These are phyloP conservation scores for Nomada flava DNA, from an alignment of 2,888 invertebrate species.

Conservation along the genomic window DNA sequence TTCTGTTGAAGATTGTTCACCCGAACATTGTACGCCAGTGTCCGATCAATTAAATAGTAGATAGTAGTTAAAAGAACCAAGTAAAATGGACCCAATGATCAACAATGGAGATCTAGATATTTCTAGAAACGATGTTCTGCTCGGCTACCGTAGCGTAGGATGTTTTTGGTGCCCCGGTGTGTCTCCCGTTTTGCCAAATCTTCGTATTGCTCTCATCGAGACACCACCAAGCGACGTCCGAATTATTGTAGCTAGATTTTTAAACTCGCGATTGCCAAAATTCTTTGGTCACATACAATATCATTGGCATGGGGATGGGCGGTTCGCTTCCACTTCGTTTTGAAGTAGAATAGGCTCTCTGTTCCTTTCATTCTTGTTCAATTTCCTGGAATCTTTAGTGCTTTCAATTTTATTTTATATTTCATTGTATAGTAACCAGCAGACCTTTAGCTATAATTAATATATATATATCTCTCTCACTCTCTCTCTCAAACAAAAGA, in stretches of 20 bases:
- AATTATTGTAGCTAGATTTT: conserved; percentile 54
- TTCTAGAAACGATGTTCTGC: conserved; percentile 22
- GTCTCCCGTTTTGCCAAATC: conserved; percentile 63
- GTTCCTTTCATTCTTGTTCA: not conserved
- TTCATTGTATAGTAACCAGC: not conserved
- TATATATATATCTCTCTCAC: not conserved
- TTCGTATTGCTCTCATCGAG: conserved; percentile 33
- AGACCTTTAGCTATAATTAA: not conserved
- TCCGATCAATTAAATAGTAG: not conserved
- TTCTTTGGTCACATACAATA: conserved; percentile 52
- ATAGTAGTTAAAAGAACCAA: not conserved
- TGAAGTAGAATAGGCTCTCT: conserved; percentile 21
- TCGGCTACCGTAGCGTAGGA: conserved; percentile 40
- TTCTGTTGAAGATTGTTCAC: not conserved
- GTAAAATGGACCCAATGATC: conserved; percentile 2
- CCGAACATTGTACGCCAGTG: conserved; percentile 2
- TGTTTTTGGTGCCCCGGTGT: conserved; percentile 64
- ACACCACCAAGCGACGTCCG: conserved; percentile 51
- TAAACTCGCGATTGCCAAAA: conserved; percentile 42
- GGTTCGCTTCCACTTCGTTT: not conserved
- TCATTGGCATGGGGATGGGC: conserved; percentile 35
- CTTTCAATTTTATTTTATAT: not conserved
- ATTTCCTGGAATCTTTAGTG: not conserved
- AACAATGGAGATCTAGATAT: not conserved
- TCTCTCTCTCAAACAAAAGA: conserved; percentile 31